Evolutionary conservation across 2,113 vertebrate species (phyloP), one percentile per base, ranked within the genome.

Genomic region (Triplophysa rosa): DNA sequence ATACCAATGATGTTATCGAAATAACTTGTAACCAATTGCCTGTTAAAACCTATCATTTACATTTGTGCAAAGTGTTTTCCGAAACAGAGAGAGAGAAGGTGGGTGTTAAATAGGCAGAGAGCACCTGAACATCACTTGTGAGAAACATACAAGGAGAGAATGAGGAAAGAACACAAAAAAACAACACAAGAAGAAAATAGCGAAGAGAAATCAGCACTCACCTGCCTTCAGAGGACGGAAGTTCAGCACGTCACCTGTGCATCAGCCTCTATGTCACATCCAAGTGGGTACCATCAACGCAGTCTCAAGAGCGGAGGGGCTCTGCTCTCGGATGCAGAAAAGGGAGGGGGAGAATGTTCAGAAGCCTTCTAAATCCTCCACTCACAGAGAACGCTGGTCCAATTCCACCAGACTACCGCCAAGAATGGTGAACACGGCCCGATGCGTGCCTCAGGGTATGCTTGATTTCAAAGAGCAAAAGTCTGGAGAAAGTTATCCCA

Each of bases 151-250:
- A 64, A 64, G n/a, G 58, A 80, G 24, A 47, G 54, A 64, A 19
- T 73, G 37, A 49, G 49, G 45, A 63, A 80, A 79, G 17, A 17
- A 29, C 26, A 74, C 70, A 75, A 29, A 37, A 78, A 67, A 37
- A 78, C 45, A 67, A 47, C 9, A 26, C 77, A 76, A 59, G 8
- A 61, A 9, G 63, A 52, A 17, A 45, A 14, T 52, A 37, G 21
- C 68, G 11, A 69, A 19, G 54, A 17, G 21, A 61, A 79, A 2
- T 71, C 29, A 23, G 52, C 16, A 85, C 92, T 91, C 79, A 93
- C 93, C 92, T 94, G 90, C 82, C 87, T 86, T 90, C 86, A 90
- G 85, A 83, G 87, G 87, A 90, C 74, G 84, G 84, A 87, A 91
- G 88, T 90, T 84, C 80, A 90, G 89, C 88, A 85, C 89, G 86